Conservation (phyloP, 2,797 vertebrate species). For the Cyclopterus lumpus region DNA sequence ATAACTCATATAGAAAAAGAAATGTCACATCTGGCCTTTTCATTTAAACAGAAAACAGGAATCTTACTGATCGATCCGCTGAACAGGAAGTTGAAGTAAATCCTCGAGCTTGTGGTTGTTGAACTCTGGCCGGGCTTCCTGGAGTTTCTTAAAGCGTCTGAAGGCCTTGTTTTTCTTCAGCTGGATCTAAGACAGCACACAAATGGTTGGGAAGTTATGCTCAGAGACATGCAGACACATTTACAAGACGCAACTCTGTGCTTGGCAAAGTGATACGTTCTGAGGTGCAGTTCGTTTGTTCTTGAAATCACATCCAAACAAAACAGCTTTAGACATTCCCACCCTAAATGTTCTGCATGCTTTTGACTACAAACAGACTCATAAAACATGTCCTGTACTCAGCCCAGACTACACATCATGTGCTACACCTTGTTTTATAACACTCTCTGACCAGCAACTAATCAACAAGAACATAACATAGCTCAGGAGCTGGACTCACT, state of each 20-base stretch:
- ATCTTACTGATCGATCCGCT: conserved; percentile 89
- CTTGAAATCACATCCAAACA: background rate
- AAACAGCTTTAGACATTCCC: background rate
- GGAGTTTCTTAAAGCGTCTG: conserved; percentile 89
- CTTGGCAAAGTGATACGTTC: background rate
- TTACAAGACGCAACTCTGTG: background rate
- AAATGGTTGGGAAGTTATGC: background rate
- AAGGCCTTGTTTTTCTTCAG: conserved; percentile 91
- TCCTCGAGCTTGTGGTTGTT: conserved; percentile 85
- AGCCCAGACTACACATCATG: background rate
- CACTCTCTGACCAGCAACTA: background rate
- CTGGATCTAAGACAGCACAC: conserved; percentile 79
- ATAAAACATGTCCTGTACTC: background rate
- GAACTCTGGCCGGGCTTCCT: conserved; percentile 91
- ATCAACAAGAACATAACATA: background rate
- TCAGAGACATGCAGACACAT: background rate
- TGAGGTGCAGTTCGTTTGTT: background rate
- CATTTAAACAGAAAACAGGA: background rate
- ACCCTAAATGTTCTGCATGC: background rate
- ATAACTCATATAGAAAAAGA: background rate
- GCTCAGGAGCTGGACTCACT: background rate
- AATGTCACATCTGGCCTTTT: background rate
- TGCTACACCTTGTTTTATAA: background rate
- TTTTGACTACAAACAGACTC: background rate
- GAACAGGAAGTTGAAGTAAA: conserved; percentile 88